Evolutionary conservation across 1,140 invertebrate genomes (phyloP).

Genomic region (Bombus consobrinus): DNA sequence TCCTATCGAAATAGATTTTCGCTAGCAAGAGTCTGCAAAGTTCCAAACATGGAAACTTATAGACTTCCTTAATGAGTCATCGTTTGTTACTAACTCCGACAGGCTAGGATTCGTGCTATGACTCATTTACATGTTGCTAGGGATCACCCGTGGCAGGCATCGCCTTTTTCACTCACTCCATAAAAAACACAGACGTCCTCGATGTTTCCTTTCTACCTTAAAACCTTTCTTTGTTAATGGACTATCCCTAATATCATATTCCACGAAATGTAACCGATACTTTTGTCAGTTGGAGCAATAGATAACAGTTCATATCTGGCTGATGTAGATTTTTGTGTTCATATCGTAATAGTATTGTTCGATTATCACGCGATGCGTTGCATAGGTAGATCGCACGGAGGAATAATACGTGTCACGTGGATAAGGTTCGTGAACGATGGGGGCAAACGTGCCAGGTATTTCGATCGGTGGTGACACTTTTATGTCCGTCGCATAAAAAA

Average conservation of each 20-base stretch:
- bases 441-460: slow-evolving; percentile 52
- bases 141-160: not conserved
- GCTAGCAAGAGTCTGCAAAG: not conserved
- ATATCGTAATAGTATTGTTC: not conserved
- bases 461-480: slow-evolving; percentile 73
- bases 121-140: not conserved
- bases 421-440: slow-evolving; percentile 52
- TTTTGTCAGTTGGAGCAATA: not conserved
- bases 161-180: too few species aligned
- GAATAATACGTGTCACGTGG: slow-evolving; percentile 13
- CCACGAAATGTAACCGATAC: not conserved
- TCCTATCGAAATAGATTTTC: not conserved
- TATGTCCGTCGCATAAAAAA: slow-evolving; percentile 64
- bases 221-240: not conserved
- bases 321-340: not conserved
- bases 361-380: slow-evolving; percentile 11
- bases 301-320: not conserved
- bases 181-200: not conserved
- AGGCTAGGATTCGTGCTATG: too few species aligned
- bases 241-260: not conserved
- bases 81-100: not conserved
- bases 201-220: not conserved
- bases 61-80: not conserved
- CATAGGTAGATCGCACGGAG: not conserved
- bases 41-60: not conserved